phyloP scores from a whole-genome alignment of 2,797 vertebrate genomes.

The Anabacerthia variegaticeps region DNA sequence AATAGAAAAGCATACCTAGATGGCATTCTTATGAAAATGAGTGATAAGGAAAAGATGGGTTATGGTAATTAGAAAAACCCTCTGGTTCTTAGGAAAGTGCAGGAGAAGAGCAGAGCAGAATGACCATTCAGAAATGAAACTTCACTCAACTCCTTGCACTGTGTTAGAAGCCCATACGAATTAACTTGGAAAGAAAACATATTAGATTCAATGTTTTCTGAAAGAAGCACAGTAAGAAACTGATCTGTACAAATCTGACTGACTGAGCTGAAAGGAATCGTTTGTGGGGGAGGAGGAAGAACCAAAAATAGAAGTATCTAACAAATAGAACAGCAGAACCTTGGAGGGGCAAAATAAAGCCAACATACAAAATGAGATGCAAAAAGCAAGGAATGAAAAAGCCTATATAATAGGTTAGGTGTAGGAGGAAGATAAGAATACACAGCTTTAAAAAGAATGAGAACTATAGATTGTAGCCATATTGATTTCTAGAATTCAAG shows the following conservation, averaged over 20 bases:
- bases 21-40: neutral
- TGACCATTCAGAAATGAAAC: neutral
- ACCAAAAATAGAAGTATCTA: neutral
- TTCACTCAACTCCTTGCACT: neutral
- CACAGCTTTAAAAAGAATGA: neutral
- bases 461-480: neutral
- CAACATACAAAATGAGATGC: neutral
- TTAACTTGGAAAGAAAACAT: neutral
- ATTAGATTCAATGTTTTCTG: neutral
- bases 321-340: neutral
- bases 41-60: neutral
- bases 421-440: neutral
- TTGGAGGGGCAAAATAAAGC: neutral
- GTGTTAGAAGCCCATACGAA: neutral
- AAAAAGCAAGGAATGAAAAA: neutral
- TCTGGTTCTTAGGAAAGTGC: neutral
- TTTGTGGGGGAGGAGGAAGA: rapidly evolving
- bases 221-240: neutral
- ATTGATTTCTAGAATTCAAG: neutral
- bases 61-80: neutral
- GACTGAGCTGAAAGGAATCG: neutral
- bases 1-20: neutral
- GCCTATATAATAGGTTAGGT: neutral
- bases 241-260: neutral
- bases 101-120: neutral